phyloP scores from a whole-genome alignment of 1,140 invertebrate genomes.

The Heliconius himera region DNA sequence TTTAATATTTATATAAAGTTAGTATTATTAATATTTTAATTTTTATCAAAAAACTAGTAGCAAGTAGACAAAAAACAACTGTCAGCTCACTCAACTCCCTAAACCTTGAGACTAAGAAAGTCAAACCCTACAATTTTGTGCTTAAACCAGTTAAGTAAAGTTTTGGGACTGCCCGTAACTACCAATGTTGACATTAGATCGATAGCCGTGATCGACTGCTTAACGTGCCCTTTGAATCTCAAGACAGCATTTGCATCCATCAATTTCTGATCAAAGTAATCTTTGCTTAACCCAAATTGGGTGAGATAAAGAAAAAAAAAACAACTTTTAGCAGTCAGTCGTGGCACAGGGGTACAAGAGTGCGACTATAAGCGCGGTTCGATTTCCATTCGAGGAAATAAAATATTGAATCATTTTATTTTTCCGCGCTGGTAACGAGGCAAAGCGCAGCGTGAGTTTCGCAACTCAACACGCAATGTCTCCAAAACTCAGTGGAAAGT shows the following conservation, averaged over 20 bases:
- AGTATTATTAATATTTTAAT: too few relatives aligned
- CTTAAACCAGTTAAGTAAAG: not conserved
- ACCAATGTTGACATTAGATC: not conserved
- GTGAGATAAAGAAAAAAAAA: not conserved
- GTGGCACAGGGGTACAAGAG: too few relatives aligned
- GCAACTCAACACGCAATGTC: not conserved
- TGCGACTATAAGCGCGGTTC: not conserved
- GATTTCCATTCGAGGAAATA: not conserved
- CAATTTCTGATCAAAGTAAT: not conserved
- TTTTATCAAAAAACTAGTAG: not conserved
- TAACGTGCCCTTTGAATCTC: slow-evolving; percentile 1
- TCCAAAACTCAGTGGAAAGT: not conserved
- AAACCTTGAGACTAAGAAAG: not conserved
- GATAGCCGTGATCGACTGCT: not conserved
- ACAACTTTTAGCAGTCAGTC: not conserved
- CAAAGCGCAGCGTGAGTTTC: too few relatives aligned
- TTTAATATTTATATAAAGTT: too few relatives aligned
- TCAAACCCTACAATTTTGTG: not conserved
- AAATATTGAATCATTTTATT: too few relatives aligned
- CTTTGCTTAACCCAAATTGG: not conserved
- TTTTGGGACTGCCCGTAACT: not conserved
- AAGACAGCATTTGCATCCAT: slow-evolving; percentile 4
- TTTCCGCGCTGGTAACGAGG: too few relatives aligned
- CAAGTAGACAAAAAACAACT: not conserved
- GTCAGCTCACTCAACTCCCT: not conserved